Percentiles rank a stretch among this genome's conserved stretches.
phyloP scores from a whole-genome alignment of 2,113 vertebrate species.

The Myotis lucifugus region DNA sequence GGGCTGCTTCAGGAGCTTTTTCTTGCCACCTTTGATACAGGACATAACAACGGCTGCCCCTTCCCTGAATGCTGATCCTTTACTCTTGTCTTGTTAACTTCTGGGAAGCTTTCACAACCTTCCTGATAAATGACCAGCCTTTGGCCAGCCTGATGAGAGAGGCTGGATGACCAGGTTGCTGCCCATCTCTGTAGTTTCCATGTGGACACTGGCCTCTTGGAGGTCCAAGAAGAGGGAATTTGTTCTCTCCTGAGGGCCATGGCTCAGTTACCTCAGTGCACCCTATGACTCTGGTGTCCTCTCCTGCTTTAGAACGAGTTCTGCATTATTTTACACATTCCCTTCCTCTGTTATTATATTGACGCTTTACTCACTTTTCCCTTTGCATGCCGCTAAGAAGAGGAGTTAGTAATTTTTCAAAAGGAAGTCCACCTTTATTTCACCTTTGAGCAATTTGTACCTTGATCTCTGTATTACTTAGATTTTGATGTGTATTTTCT shows the following conservation, averaged over 20 bases:
- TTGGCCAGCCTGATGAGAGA: neutral
- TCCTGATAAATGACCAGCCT: neutral
- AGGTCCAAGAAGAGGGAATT: neutral
- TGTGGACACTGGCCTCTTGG: neutral
- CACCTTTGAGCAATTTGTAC: neutral
- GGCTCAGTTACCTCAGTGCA: neutral
- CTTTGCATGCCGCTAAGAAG: neutral
- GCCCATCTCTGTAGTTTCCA: neutral
- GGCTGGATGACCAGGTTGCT: neutral
- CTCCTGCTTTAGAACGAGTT: neutral
- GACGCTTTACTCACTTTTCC: neutral
- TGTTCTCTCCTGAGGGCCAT: neutral
- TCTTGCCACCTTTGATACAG: no score
- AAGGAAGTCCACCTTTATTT: neutral
- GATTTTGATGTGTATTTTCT: neutral
- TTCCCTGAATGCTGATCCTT: neutral
- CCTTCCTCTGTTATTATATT: neutral
- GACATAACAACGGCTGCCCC: no score
- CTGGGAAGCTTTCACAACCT: neutral
- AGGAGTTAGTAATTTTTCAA: neutral
- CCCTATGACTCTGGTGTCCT: neutral
- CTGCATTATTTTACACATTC: neutral
- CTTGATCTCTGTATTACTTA: neutral
- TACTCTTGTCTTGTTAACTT: neutral
- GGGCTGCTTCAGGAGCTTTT: no score